phyloP scores from a whole-genome alignment of 2,113 vertebrate genomes.

The Rhinichthys klamathensis region DNA sequence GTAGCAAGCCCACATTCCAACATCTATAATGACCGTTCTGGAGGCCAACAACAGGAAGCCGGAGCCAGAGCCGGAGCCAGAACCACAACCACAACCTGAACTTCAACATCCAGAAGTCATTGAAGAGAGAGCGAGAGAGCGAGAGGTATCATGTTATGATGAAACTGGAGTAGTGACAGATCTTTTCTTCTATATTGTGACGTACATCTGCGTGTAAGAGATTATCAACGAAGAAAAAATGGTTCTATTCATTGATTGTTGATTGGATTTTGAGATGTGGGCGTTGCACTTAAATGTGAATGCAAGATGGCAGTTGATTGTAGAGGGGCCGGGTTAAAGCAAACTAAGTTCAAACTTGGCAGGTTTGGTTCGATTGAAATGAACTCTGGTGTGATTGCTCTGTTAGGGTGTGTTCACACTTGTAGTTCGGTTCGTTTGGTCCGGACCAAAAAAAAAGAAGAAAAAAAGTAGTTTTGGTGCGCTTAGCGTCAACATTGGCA shows the following conservation, averaged over 20 bases:
- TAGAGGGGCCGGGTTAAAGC: neutral
- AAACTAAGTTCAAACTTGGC: too few species aligned
- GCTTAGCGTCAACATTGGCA: too few species aligned
- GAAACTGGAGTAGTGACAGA: neutral
- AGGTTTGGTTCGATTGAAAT: too few species aligned
- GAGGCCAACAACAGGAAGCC: conserved; percentile 79
- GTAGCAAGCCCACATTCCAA: conserved; percentile 89
- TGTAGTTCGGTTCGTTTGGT: too few species aligned
- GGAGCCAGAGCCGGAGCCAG: conserved; percentile 74
- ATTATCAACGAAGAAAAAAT: neutral
- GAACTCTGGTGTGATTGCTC: too few species aligned
- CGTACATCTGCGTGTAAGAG: neutral
- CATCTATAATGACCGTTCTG: conserved; percentile 85
- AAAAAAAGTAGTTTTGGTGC: too few species aligned
- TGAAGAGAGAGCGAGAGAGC: conserved; percentile 64
- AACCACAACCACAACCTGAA: conserved; percentile 66
- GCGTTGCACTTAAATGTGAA: neutral
- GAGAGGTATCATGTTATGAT: conserved; percentile 59
- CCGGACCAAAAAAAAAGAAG: too few species aligned
- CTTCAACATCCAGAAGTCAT: conserved; percentile 49
- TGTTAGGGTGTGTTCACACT: too few species aligned
- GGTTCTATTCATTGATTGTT: neutral
- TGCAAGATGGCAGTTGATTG: neutral
- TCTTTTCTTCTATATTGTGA: neutral
- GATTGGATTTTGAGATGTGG: neutral